These are phyloP conservation scores for Lampropteryx suffumata DNA, from an alignment of 2,888 invertebrate genomes.

Conservation along the genomic window DNA sequence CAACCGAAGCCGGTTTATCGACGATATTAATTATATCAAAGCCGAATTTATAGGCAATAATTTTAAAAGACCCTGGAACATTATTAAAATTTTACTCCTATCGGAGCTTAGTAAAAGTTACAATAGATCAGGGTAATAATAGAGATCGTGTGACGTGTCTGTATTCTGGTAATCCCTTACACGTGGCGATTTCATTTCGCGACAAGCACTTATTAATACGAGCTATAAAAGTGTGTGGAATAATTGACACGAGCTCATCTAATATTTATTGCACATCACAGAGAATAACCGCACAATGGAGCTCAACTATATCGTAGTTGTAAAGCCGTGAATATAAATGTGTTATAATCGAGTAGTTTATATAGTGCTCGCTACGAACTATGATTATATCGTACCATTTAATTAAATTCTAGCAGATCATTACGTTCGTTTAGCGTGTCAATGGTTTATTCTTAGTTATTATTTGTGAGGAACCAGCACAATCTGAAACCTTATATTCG, in stretches of 20 bases:
- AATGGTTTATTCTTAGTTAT: no score
- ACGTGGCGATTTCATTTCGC: constrained; percentile 76
- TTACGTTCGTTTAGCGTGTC: no score
- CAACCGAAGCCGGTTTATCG: constrained; percentile 50
- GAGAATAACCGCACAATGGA: constrained; percentile 68
- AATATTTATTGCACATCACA: constrained; percentile 76
- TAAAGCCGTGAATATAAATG: constrained; percentile 50
- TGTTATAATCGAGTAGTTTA: constrained; percentile 44
- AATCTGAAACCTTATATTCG: no score
- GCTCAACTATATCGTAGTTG: constrained; percentile 56
- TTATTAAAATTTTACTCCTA: constrained; percentile 61
- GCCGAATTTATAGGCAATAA: constrained; percentile 67
- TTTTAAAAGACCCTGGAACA: constrained; percentile 54
- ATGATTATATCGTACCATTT: constrained; percentile 28
- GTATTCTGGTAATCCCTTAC: constrained; percentile 61
- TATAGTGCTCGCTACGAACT: constrained; percentile 38
- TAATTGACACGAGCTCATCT: constrained; percentile 71
- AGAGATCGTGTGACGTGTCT: constrained; percentile 53
- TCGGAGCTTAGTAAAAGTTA: constrained; percentile 33
- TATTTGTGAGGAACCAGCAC: no score
- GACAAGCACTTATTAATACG: constrained; percentile 72
- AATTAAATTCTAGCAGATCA: constrained; percentile 5
- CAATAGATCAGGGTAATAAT: constrained; percentile 38
- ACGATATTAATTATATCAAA: constrained; percentile 56
- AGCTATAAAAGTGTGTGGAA: constrained; percentile 54